Base-by-base conservation (phyloP, 2,888 invertebrate species). In the Drosophila seclusa region DNA sequence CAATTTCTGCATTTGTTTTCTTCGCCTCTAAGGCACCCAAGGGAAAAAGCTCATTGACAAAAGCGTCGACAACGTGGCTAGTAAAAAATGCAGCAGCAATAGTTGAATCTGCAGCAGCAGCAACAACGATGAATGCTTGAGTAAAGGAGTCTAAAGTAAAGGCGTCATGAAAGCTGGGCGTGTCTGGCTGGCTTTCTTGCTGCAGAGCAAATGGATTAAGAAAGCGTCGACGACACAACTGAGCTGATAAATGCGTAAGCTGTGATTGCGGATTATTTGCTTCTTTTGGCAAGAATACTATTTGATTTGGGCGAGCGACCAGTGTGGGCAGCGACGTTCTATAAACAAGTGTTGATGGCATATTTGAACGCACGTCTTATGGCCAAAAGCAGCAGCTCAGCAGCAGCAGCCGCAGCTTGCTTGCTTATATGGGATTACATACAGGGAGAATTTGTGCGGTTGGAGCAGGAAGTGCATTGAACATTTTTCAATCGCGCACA, bases 261-360 rank as follows among this genome's bases (percentile, higher is more conserved):
- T 78, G 71, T 67, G 60, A 50, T 75, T 76, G 58, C 55, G 65
- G 40, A 59, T 67, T 74, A 63, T 59, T 67, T 64, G 73, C 60
- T 61, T 54, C 49, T 50, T 36, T 52, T 42, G 45, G 42, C 49
- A 54, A 53, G 34, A 61, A 42, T 53, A 57, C 48, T 34, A 34
- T 53, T 50, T 52, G 48, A 36, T 18, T 55, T 49, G 49, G 27
- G 45, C 38, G 21, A 27, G 45, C 38, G 4, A 63, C 16, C 42
- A 34, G 18, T 24, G 24, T 48, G 38, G 57, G 21, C 31, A 52
- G 54, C 36, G 38, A 53, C 64, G 66, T 36, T 80, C 60, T 78
- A 87, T 86, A 84, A 82, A 83, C 84, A 87, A 84, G 87, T 84
- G 84, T 86, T 83, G 87, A 86, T 84, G 78, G 69, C 82, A 83